Conservation (phyloP, 2,797 vertebrate genomes). For the Rhabdophis nuchalis region DNA sequence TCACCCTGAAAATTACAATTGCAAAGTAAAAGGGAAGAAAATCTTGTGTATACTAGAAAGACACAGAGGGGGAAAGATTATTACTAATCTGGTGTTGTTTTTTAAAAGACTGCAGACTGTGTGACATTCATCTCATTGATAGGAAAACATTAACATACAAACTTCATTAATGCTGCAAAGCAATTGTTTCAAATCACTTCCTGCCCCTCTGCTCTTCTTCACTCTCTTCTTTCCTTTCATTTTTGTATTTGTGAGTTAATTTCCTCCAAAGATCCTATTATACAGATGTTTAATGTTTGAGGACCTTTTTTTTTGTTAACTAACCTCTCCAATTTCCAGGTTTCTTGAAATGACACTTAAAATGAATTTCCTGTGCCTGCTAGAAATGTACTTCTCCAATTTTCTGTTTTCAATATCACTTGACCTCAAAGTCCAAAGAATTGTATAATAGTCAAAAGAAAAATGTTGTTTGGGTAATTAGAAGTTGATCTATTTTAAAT, state of each 20-base stretch:
- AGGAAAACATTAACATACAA: neutral
- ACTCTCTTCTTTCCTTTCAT: conserved; percentile 1
- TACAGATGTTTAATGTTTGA: conserved; percentile 33
- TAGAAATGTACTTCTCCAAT: conserved; percentile 7
- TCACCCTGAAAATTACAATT: conserved; percentile 19
- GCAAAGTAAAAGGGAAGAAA: conserved; percentile 4
- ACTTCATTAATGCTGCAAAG: conserved; percentile 25
- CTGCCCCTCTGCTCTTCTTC: neutral
- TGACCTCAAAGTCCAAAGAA: neutral
- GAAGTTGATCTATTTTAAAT: neutral
- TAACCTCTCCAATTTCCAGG: conserved; percentile 32
- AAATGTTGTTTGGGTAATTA: neutral
- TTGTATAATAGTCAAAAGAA: neutral
- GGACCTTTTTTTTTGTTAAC: neutral
- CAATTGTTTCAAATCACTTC: conserved; percentile 33
- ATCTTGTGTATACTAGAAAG: neutral
- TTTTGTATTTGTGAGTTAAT: conserved; percentile 49
- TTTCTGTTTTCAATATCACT: neutral
- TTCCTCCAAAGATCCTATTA: conserved; percentile 35
- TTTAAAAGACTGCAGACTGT: conserved; percentile 35
- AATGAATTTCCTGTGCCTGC: conserved; percentile 37
- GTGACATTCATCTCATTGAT: conserved; percentile 6
- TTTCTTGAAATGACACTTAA: conserved; percentile 44
- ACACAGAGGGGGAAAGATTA: neutral
- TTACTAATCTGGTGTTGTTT: neutral